Evolutionary conservation across 2,888 invertebrate species (phyloP), one percentile per base, ranked within the genome.

Genomic region (Rhamnusium bicolor): DNA sequence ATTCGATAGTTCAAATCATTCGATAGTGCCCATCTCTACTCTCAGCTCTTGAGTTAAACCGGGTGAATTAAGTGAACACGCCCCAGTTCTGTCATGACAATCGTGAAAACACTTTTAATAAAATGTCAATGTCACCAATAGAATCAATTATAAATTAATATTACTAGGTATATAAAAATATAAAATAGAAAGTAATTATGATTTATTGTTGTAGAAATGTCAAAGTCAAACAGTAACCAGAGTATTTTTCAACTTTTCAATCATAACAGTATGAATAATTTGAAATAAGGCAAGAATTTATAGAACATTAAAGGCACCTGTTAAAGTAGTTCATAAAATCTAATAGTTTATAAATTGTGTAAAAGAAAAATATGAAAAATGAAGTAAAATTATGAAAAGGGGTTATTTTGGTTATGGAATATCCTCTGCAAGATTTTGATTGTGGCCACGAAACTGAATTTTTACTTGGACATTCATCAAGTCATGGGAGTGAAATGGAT

Each of bases 371-470:
- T 47, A 47, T n/a, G 21, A 14, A 63, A 51, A 49, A 63, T 63
- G 61, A 63, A 63, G 65, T 65, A 58, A 58, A 29, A 63, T 40
- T 54, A 71, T 71, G 65, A 65, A 58, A 63, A 58, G 47, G 47
- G 29, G 47, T 70, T 65, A 18, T 19, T 69, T 65, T 74, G 61
- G 86, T 82, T 81, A 88, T 88, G 88, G 88, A 88, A 87, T 88
- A 86, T 87, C 88, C 87, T 79, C 82, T 89, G 84, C 88, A 88
- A 85, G 87, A 88, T 82, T 88, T 89, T 78, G 85, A 87, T 80
- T 84, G 84, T 75, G 87, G 86, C 71, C 86, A 87, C 80, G 89
- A 89, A 86, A 88, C 88, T 29, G 88, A 88, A 79, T 87, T 86
- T 84, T 84, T 89, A 81, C 80, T 89, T 71, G 87, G 85, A 24